phyloP scores from a whole-genome alignment of 2,113 vertebrate genomes.

The Macheiramphus alcinus region DNA sequence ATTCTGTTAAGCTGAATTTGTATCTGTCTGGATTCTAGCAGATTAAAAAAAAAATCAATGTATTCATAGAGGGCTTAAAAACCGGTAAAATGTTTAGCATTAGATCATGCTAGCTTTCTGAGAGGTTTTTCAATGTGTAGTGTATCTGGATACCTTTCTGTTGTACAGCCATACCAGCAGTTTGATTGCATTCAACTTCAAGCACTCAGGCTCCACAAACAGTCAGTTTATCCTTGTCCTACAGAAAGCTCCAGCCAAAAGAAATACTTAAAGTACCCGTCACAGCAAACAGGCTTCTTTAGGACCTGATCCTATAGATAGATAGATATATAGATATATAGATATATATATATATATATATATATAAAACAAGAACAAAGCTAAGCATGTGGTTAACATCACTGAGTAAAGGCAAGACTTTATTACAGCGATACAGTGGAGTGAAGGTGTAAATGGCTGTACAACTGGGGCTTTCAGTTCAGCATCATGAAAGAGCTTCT shows the following conservation, averaged over 20 bases:
- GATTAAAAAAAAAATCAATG: neutral
- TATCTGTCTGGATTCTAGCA: neutral
- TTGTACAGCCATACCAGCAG: fast-evolving
- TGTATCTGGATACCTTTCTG: neutral
- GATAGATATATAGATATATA: no score
- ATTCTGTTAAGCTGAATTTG: neutral
- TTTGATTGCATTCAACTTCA: neutral
- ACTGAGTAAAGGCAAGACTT: neutral
- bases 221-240: neutral
- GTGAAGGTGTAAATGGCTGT: neutral
- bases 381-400: neutral
- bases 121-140: neutral
- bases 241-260: neutral
- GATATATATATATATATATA: no score
- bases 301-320: neutral
- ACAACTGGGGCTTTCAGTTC: neutral
- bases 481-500: neutral
- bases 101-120: neutral
- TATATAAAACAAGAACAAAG: neutral
- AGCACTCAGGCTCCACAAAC: neutral
- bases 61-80: neutral
- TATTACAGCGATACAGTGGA: neutral
- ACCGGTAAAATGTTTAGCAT: neutral
- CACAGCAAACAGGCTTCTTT: neutral
- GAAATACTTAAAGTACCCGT: neutral